phyloP scores from a whole-genome alignment of 2,797 vertebrate genomes.

The Threskiornis aethiopicus region DNA sequence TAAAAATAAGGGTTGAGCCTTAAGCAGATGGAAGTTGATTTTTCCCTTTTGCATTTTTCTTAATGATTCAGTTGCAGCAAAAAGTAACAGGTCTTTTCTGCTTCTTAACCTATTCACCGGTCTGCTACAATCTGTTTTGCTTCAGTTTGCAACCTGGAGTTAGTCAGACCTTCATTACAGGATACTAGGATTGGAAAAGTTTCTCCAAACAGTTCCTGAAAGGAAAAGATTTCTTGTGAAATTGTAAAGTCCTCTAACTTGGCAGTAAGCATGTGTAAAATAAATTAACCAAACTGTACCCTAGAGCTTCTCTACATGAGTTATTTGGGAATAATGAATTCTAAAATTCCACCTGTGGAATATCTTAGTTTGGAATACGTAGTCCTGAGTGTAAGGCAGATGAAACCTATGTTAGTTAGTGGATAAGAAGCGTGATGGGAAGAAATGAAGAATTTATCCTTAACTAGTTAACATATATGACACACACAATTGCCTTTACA shows the following conservation, averaged over 20 bases:
- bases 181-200: neutral
- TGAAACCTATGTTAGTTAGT: neutral
- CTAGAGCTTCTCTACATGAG: neutral
- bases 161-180: neutral
- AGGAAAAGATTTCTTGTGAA: neutral
- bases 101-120: neutral
- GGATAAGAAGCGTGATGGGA: neutral
- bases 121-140: neutral
- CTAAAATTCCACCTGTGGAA: neutral
- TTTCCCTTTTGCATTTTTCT: neutral
- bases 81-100: neutral
- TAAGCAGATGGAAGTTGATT: neutral
- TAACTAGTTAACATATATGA: neutral
- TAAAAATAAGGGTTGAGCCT: conserved; percentile 48
- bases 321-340: neutral
- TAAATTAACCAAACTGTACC: neutral
- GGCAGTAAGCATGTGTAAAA: neutral
- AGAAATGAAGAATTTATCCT: neutral
- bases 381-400: neutral
- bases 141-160: neutral
- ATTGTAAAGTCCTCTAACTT: neutral
- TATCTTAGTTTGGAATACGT: neutral
- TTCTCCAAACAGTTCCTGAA: neutral
- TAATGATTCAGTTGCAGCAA: neutral
- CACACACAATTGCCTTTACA: neutral